Base-by-base conservation (phyloP, 2,113 vertebrate species). In the Agelaius tricolor region DNA sequence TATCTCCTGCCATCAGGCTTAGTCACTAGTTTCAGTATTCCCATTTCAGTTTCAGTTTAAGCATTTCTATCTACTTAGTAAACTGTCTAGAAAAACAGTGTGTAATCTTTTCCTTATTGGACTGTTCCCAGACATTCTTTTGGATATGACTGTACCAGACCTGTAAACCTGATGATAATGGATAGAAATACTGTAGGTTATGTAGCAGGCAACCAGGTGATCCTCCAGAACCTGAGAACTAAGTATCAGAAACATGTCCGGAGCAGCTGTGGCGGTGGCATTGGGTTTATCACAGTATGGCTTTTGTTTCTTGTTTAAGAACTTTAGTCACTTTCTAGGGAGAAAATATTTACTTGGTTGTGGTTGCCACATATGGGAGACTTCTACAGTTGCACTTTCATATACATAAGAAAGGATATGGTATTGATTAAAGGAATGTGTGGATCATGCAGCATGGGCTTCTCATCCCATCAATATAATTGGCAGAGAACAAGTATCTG, bases 121-220 rank as follows among this genome's bases (percentile, higher is more conserved):
- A 23, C 68, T 91, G 43, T 61, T 54, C 11, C 75, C 97, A 99
- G 99, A 84, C 97, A 99, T 97, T 99, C 99, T 24, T 99, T 99
- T 94, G 99, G 99, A 14, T 99, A 99, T 84, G 99, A 99, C 96
- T 99, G 98, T 62, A 97, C 81, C 30, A 99, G 97, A 92, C 97
- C 98, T 39, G 97, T 95, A 47, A 99, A 99, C 94, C 97, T 99
- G 39, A 98, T 98, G 63, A 89, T 98, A 69, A 95, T 99, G 95
- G 98, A 99, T 58, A 97, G 95, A 63, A 81, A 59, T 13, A 99
- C 98, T 1, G 41, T 99, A 80, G 33, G 98, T 17, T 99, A 98
- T 37, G 91, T 99, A 33, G 99, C 99, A n/a, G 99, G 99, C 15
- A 99, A 99, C 90, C 89, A 98, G 23, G 88, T 99, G 35, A 71